These are phyloP conservation scores for Rousettus leschenaultii DNA, from an alignment of 2,113 vertebrate genomes.

Conservation along the genomic window DNA sequence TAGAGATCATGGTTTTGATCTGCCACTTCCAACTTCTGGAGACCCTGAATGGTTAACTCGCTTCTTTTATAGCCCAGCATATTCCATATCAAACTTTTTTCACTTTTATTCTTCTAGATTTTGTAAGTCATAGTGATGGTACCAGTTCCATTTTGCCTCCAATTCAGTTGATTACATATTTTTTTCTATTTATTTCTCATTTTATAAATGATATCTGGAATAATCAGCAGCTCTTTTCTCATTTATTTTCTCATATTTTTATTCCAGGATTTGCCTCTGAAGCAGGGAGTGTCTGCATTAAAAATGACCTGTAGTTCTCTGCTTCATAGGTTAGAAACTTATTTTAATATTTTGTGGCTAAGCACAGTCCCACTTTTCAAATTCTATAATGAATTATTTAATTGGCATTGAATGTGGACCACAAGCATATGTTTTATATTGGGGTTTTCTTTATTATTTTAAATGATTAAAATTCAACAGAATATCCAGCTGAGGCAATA, in stretches of 20 bases:
- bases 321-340: constrained; percentile 99
- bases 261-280: constrained; percentile 99
- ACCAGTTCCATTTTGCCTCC: constrained; percentile 88
- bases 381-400: constrained; percentile 79
- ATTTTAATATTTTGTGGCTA: constrained; percentile 99
- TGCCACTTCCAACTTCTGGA: constrained; percentile 11
- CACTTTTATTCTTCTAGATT: constrained; percentile 56
- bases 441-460: constrained; percentile 82
- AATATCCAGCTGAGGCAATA: constrained; percentile 80
- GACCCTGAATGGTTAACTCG: constrained; percentile 26
- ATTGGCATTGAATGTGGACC: constrained; percentile 87
- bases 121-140: constrained; percentile 72
- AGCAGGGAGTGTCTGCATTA: constrained; percentile 99
- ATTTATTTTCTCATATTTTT: constrained; percentile 97
- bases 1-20: constrained; percentile 9
- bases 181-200: constrained; percentile 84
- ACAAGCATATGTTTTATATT: constrained; percentile 79
- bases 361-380: constrained; percentile 94
- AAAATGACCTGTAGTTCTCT: constrained; percentile 99
- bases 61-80: neutral
- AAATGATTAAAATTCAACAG: constrained; percentile 80
- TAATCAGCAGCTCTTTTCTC: constrained; percentile 98
- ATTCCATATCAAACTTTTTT: constrained; percentile 16
- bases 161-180: constrained; percentile 80
- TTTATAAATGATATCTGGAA: constrained; percentile 87